Evolutionary conservation across 30 jellyfish, hydroid and myxozoan genomes (phyloP).

Genomic region (Turritopsis dohrnii): DNA sequence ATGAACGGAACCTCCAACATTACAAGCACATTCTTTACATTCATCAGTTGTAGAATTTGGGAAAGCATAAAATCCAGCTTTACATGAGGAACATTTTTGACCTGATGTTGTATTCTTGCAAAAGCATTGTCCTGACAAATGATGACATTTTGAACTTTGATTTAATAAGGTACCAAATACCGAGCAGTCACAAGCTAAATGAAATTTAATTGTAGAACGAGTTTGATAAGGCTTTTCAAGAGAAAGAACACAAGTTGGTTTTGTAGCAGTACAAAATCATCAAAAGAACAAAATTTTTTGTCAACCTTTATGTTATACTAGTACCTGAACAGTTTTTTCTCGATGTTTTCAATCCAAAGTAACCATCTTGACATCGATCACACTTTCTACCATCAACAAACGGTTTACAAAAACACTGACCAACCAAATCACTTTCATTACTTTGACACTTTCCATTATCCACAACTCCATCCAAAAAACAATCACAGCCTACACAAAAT

Average conservation of each 20-base stretch:
- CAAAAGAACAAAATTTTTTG: no score
- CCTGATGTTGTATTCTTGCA: slow-evolving; percentile 54
- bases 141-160: slow-evolving; percentile 43
- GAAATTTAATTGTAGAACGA: background rate
- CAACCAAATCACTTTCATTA: slow-evolving; percentile 35
- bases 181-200: slow-evolving; percentile 65
- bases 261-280: no score
- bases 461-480: slow-evolving; percentile 48
- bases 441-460: slow-evolving; percentile 57
- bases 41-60: slow-evolving; percentile 51
- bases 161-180: slow-evolving; percentile 37
- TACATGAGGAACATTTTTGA: slow-evolving; percentile 39
- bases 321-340: slow-evolving; percentile 60
- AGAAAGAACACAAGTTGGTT: no score
- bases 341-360: slow-evolving; percentile 54
- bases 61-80: slow-evolving; percentile 54
- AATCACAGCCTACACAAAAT: slow-evolving; percentile 50
- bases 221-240: background rate
- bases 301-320: background rate
- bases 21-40: slow-evolving; percentile 54
- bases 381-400: slow-evolving; percentile 63
- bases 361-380: slow-evolving; percentile 66
- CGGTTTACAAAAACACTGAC: slow-evolving; percentile 65
- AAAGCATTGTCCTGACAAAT: slow-evolving; percentile 58
- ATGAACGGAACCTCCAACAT: slow-evolving; percentile 58